Conservation (phyloP, 2,113 vertebrate genomes). For the Platycercus adscitus region DNA sequence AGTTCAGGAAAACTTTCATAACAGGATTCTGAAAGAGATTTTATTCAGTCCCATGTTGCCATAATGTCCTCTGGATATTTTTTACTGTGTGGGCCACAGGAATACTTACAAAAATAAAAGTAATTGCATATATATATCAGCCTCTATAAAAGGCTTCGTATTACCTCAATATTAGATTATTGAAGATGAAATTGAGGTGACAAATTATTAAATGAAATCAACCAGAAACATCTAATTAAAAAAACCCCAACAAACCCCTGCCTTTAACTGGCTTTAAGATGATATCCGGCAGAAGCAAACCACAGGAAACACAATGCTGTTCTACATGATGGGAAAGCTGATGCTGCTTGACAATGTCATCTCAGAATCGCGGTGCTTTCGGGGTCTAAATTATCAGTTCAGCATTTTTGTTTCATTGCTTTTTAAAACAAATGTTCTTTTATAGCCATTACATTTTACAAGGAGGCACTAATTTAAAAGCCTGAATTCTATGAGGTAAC, state of each 20-base stretch:
- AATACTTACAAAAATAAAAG: neutral
- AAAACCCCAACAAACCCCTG: neutral
- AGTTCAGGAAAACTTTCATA: neutral
- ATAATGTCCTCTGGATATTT: neutral
- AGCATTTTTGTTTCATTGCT: neutral
- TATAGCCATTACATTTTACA: neutral
- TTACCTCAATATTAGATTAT: neutral
- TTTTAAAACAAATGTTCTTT: neutral
- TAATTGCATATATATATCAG: neutral
- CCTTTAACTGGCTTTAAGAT: neutral
- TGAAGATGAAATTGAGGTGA: neutral
- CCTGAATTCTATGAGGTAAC: neutral
- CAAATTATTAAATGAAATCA: neutral
- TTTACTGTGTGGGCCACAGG: neutral
- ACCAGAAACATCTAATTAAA: neutral
- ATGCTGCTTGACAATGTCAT: neutral
- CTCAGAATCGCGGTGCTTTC: neutral
- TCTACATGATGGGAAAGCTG: neutral
- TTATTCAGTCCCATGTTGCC: neutral
- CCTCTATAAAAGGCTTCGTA: neutral
- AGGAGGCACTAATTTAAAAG: neutral
- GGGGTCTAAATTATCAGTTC: neutral
- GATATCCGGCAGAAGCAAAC: neutral
- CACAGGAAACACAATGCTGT: neutral
- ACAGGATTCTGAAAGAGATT: neutral